phyloP scores from a whole-genome alignment of 2,113 vertebrate genomes.

The Sprattus sprattus region DNA sequence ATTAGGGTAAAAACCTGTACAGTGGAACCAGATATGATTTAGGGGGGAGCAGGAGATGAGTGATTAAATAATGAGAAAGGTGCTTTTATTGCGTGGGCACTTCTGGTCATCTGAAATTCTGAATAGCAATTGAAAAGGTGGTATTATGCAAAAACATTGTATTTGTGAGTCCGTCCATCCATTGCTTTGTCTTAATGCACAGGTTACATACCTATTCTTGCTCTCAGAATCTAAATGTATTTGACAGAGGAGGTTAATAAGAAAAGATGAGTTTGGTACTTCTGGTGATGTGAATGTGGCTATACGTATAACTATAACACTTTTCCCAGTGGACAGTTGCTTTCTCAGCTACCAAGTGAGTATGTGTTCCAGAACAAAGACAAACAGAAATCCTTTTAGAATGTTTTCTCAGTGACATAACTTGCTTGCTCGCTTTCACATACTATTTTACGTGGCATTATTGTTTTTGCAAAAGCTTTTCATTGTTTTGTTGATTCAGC shows the following conservation, averaged over 20 bases:
- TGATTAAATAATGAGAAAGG: slow-evolving; percentile 79
- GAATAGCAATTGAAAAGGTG: slow-evolving; percentile 76
- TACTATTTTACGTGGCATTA: not conserved
- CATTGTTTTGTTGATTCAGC: not conserved
- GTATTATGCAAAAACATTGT: slow-evolving; percentile 74
- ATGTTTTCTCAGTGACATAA: too few relatives aligned
- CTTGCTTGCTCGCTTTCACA: not conserved
- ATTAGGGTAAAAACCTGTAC: slow-evolving; percentile 71
- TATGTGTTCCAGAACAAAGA: not conserved
- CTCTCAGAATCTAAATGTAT: not conserved
- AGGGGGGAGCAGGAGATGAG: slow-evolving; percentile 62
- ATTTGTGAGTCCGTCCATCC: slow-evolving; percentile 70
- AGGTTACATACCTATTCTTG: slow-evolving; percentile 22
- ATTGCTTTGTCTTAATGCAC: slow-evolving; percentile 76
- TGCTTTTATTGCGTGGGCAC: slow-evolving; percentile 58
- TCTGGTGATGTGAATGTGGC: not conserved
- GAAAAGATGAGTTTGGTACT: not conserved
- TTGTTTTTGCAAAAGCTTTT: not conserved
- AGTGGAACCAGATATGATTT: slow-evolving; percentile 56
- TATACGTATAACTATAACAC: not conserved
- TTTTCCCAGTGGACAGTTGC: not conserved
- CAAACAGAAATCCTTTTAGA: not conserved
- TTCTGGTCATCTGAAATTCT: slow-evolving; percentile 77
- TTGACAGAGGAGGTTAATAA: not conserved
- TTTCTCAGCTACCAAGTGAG: not conserved